Conservation (phyloP, 2,113 vertebrate genomes). For the Cryptomyrus ogoouensis region DNA sequence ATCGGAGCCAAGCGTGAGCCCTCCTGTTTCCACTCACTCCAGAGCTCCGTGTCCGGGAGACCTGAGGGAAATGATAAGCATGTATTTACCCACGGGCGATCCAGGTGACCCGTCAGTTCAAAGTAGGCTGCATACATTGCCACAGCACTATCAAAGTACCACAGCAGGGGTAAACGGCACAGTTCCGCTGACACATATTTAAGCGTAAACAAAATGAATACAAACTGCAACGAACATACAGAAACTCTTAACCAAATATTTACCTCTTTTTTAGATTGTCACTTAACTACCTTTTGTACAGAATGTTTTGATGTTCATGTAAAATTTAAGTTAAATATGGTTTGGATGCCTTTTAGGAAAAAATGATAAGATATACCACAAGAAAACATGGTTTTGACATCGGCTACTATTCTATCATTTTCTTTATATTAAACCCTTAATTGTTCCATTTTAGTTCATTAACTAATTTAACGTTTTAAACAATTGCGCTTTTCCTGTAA, state of each 20-base stretch:
- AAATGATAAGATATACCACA: slow-evolving; percentile 55
- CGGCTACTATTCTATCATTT: slow-evolving; percentile 68
- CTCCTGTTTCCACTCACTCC: slow-evolving; percentile 83
- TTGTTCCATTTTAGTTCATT: slow-evolving; percentile 47
- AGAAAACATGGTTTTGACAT: slow-evolving; percentile 57
- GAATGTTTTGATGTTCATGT: slow-evolving; percentile 77
- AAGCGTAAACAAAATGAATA: slow-evolving; percentile 49
- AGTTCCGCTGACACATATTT: slow-evolving; percentile 95
- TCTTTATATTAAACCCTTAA: slow-evolving; percentile 56
- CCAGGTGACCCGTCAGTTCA: slow-evolving; percentile 83
- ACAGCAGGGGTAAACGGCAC: slow-evolving; percentile 89
- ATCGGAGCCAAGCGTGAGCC: slow-evolving; percentile 90
- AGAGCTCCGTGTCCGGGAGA: slow-evolving; percentile 92
- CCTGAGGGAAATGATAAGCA: slow-evolving; percentile 98
- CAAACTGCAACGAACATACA: slow-evolving; percentile 57
- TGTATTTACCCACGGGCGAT: slow-evolving; percentile 95
- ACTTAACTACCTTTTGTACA: slow-evolving; percentile 75
- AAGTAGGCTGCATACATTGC: slow-evolving; percentile 86
- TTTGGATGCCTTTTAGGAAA: slow-evolving; percentile 55
- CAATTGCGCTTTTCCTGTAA: slow-evolving; percentile 44
- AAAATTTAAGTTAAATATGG: slow-evolving; percentile 68
- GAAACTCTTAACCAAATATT: slow-evolving; percentile 72
- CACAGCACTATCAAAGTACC: slow-evolving; percentile 92
- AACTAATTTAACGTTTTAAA: slow-evolving; percentile 64
- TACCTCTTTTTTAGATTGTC: slow-evolving; percentile 69